Conservation (phyloP, 2,113 vertebrate genomes). For the Cebus imitator region DNA sequence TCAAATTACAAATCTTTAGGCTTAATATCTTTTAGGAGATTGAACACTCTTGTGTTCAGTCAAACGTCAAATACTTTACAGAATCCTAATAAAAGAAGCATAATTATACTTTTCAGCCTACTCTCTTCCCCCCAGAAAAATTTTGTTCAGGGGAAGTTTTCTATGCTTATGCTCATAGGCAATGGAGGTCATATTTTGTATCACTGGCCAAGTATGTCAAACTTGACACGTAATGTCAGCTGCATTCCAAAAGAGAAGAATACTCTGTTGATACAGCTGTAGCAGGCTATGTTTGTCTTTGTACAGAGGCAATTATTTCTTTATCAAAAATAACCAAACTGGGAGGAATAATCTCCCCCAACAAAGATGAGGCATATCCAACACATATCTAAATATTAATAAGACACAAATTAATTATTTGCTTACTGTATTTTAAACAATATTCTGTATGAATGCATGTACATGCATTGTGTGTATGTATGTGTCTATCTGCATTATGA, state of each 20-base stretch:
- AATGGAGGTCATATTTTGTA: conserved; percentile 72
- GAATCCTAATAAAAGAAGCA: neutral
- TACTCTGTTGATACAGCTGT: conserved; percentile 85
- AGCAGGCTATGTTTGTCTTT: conserved; percentile 64
- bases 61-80: neutral
- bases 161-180: conserved; percentile 67
- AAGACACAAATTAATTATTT: neutral
- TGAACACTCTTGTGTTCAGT: neutral
- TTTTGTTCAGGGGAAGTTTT: conserved; percentile 65
- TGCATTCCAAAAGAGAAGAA: conserved; percentile 71
- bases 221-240: conserved; percentile 84
- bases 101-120: neutral
- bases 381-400: conserved; percentile 27
- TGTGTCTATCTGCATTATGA: neutral
- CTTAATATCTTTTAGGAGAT: conserved; percentile 54
- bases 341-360: neutral
- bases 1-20: conserved; percentile 8
- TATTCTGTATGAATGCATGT: neutral
- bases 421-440: neutral
- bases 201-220: conserved; percentile 80
- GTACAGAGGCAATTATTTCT: conserved; percentile 70
- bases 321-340: conserved; percentile 73
- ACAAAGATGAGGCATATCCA: neutral
- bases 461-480: neutral
- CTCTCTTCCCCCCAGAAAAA: conserved; percentile 21